phyloP scores from a whole-genome alignment of 2,113 vertebrate species.

The Saccopteryx bilineata region DNA sequence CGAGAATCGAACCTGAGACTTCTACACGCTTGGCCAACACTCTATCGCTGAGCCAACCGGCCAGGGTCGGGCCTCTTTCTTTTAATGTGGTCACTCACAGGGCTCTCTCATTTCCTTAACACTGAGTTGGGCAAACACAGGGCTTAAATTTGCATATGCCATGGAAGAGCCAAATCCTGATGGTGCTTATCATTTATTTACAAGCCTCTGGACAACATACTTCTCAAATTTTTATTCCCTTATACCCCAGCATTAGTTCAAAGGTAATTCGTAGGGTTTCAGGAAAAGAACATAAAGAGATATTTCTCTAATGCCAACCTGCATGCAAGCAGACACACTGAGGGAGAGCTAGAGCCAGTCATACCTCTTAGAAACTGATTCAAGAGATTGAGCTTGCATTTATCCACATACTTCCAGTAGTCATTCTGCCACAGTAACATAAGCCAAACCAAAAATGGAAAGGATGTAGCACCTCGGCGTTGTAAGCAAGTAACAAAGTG shows the following conservation, averaged over 20 bases:
- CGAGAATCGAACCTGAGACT: too few species aligned
- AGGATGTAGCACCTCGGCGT: neutral
- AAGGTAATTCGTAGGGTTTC: neutral
- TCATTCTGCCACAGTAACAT: neutral
- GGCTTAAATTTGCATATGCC: neutral
- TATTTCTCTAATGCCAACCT: neutral
- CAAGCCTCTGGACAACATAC: neutral
- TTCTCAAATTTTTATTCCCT: neutral
- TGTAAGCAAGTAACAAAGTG: neutral
- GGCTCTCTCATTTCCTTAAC: neutral
- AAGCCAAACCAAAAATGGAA: slow-evolving; percentile 48
- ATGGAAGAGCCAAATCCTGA: neutral
- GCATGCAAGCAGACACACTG: neutral
- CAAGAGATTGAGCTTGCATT: neutral
- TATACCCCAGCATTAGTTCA: neutral
- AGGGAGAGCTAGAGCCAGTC: neutral
- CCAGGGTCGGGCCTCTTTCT: too few species aligned
- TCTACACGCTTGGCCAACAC: too few species aligned
- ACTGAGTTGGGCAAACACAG: neutral
- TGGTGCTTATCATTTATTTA: neutral
- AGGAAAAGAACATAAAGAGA: neutral
- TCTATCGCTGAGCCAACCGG: too few species aligned
- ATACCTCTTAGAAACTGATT: neutral
- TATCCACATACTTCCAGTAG: neutral
- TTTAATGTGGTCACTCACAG: neutral